Evolutionary conservation across 1,140 invertebrate species (phyloP), one percentile per base, ranked within the genome.

Genomic region (Drosophila bipectinata): DNA sequence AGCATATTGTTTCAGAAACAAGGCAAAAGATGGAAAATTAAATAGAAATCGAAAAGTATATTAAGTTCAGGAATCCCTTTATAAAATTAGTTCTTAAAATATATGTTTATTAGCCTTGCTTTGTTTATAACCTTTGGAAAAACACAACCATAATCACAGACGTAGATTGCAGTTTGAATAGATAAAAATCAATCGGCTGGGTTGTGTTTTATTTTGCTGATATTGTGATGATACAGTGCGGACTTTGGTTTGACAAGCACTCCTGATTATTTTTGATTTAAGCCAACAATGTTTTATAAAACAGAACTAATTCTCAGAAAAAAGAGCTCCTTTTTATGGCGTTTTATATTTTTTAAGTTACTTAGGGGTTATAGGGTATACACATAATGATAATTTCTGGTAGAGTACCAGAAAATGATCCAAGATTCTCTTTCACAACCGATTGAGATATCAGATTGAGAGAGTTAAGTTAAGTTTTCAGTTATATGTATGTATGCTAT

Each of bases 201-300:
- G 34, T 26, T 26, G 15, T 14, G 6, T 32, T 61, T 67, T 67
- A 67, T 15, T 51, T 34, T 47, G 44, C 47, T 32, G 45, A 61
- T 60, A 49, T 61, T 30, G 14, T 28, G 15, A 62, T 32, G 62
- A 67, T 67, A 64, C 64, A 67, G 60, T 49, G 34, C 64, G 34
- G 60, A 64, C 63, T 67, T 64, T 67, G 63, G 3, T 66, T 64
- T 52, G 47, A 41, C 34, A 67, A 64, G 34, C 52, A 21, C 28
- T 14, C n/a, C 14, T 18, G 41, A 44, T 44, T 44, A 18, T 21
- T 14, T 34, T 18, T 24, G 34, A 9, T 62, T 48, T 62, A 37
- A 37, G 8, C 1, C 30, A 10, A 10, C 6, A 64, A 28, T 64
- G 61, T 48, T 44, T 44, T 14, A 3, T n/a, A 44, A 44, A 44